phyloP scores from a whole-genome alignment of 2,888 invertebrate genomes.

The Nebria brevicollis region DNA sequence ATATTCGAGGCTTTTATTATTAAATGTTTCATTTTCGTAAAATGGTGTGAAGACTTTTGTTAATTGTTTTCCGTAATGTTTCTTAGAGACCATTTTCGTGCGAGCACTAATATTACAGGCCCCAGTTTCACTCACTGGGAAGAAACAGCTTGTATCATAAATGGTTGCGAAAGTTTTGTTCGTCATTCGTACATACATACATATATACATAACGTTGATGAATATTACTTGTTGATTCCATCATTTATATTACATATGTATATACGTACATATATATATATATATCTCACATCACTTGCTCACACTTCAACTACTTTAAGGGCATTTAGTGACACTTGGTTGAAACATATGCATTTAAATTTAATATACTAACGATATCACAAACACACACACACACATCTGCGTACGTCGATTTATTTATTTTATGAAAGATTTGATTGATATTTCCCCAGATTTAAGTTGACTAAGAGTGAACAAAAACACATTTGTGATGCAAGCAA shows the following conservation, averaged over 20 bases:
- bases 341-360: too few species aligned
- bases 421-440: background rate
- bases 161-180: background rate
- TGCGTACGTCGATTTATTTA: background rate
- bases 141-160: background rate
- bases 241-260: background rate
- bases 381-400: too few species aligned
- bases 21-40: background rate
- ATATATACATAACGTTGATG: too few species aligned
- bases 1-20: background rate
- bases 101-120: background rate
- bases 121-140: background rate
- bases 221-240: background rate
- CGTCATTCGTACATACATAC: background rate
- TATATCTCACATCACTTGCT: too few species aligned
- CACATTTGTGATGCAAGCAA: conserved; percentile 10
- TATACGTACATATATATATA: too few species aligned
- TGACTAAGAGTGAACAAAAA: background rate
- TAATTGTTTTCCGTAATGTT: background rate
- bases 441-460: conserved; percentile 6
- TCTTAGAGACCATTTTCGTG: background rate
- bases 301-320: too few species aligned
- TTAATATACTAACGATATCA: too few species aligned
- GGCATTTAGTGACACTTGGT: too few species aligned
- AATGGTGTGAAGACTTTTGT: background rate